Percentiles rank a stretch among this genome's conserved stretches.
Conservation (phyloP, 2,113 vertebrate genomes). For the Toxotes chatareus region DNA sequence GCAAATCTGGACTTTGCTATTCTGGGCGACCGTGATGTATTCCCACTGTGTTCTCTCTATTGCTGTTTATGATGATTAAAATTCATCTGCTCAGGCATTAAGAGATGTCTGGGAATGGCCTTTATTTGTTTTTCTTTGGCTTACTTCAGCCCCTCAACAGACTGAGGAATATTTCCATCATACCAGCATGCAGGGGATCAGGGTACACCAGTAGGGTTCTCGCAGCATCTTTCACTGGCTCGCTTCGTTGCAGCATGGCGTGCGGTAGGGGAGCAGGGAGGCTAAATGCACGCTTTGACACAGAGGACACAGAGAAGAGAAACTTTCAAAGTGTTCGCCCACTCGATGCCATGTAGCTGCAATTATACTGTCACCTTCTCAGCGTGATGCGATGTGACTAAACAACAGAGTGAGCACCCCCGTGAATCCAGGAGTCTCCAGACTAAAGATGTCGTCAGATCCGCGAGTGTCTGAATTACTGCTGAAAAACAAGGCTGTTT, state of each 20-base stretch:
- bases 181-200: constrained; percentile 28
- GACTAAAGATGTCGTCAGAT: neutral
- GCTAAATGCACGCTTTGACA: constrained; percentile 32
- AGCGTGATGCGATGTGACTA: constrained; percentile 53
- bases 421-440: constrained; percentile 17
- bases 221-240: constrained; percentile 22
- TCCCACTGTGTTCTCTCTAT: constrained; percentile 5
- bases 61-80: constrained; percentile 12
- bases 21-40: neutral
- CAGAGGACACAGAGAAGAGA: constrained; percentile 26
- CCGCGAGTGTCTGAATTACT: neutral
- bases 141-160: constrained; percentile 17
- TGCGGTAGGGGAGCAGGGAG: constrained; percentile 9
- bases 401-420: constrained; percentile 41
- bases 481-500: neutral
- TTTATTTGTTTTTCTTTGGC: constrained; percentile 35
- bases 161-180: constrained; percentile 35
- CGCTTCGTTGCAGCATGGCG: neutral
- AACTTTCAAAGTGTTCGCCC: constrained; percentile 54
- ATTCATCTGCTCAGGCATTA: neutral
- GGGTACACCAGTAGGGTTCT: neutral
- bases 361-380: constrained; percentile 73
- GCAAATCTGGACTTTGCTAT: constrained; percentile 2
- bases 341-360: constrained; percentile 47
- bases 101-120: neutral